Evolutionary conservation across 92 coral and sea anemone species (phyloP), one percentile per base, ranked within the genome.

Genomic region (Phymanthus crucifer): DNA sequence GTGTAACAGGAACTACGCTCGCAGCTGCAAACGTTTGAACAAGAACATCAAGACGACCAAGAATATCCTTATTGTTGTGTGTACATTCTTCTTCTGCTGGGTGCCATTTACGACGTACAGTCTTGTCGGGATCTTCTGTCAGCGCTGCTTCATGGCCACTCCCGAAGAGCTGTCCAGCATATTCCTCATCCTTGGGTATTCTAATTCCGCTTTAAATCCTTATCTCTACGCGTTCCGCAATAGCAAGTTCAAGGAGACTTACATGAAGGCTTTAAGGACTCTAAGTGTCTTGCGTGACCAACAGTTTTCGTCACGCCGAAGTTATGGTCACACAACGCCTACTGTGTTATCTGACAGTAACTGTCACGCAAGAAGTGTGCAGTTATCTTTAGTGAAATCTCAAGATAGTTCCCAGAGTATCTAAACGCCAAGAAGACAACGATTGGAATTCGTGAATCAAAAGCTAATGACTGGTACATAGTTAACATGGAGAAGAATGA

Each of bases 71-170:
- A 70, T 92, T 2, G 89, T 92, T 11, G 94, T 85, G 27, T 86
- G 94, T 32, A 78, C 91, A 13, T 92, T 90, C 76, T 87, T 92
- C 16, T 57, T 92, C 57, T 92, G 97, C 31, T 92, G 97, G 97
- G 90, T 92, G 84, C 97, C 97, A 0, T 86, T 84, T 75, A 92
- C 94, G 1, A 35, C 78, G 5, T 71, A 87, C 26, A 92, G 94
- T 40, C 75, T 92, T 31, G 79, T 77, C 1, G 74, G 80, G 8
- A 73, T 50, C 3, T 33, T 90, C 69, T 74, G 86, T 24, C 7
- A 29, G 33, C 7, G 57, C 19, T 89, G 93, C 47, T 74, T 76
- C 71, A 32, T 11, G 19, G 67, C 83, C 24, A 74, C 80, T 16
- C 93, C 93, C 24, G 32, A 56, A 3, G 92, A 85, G 33, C 64